Evolutionary conservation across 2,888 invertebrate genomes (phyloP), one percentile per base, ranked within the genome.

Genomic region (Electrophaes corylata): DNA sequence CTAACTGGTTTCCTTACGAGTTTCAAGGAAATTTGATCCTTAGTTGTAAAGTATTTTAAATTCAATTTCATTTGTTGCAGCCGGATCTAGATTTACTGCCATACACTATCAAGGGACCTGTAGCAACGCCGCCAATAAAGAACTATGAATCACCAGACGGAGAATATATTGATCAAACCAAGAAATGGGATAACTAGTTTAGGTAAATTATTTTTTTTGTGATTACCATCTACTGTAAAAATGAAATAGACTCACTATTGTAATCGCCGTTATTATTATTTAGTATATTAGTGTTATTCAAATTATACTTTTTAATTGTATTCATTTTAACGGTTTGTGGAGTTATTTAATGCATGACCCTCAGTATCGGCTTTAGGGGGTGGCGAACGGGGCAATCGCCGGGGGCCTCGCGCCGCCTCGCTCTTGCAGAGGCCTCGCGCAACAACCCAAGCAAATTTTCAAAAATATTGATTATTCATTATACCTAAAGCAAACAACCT

Each of bases 121-220:
- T 95, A 0, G 91, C 94, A 23, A 98, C 98, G 0, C 98, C 98
- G 2, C 94, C 98, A 0, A 96, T 97, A 57, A 93, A 94, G 73
- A 93, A 94, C 62, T 99, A 97, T 79, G 93, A 93, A 0, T 93
- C 95, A 43, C 96, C 97, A 0, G 98, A 99, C 86, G 99, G 99
- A 35, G 97, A 98, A 73, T 98, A 98, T 78, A 81, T 94, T 18
- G 96, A 98, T 79, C 90, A 96, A 26, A 94, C 97, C 0, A 96
- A 94, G 81, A 96, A 95, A 75, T 97, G 96, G 96, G 93, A 94
- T 60, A 93, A 92, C 70, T 85, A 82, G 68, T 60, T 20, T 55
- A 45, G 49, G 47, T 66, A 57, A 53, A 54, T 50, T 70, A 69
- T 62, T 49, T 69, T 55, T 31, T 58, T 57, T 53, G n/a, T 43